Conservation (phyloP, 2,797 vertebrate species). For the Pygocentrus nattereri region DNA sequence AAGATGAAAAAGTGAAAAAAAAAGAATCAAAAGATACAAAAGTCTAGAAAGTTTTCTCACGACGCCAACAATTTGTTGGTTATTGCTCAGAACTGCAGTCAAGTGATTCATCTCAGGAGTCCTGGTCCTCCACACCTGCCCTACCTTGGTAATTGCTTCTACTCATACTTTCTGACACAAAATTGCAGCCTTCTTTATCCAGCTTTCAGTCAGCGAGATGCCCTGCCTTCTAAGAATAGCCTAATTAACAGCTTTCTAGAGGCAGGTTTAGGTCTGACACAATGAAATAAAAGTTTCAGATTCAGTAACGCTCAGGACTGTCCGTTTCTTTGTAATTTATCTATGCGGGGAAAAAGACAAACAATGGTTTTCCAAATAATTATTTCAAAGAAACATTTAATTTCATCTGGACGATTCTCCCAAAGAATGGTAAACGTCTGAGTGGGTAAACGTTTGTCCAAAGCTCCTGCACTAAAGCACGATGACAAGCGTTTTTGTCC, state of each 20-base stretch:
- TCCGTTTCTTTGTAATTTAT: not conserved
- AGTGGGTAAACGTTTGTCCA: not conserved
- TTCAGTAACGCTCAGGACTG: not conserved
- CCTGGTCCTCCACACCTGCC: not conserved
- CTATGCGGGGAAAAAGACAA: not conserved
- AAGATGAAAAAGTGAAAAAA: no score
- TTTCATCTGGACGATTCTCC: not conserved
- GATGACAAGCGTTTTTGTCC: not conserved
- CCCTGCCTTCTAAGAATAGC: conserved; percentile 1
- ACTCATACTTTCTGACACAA: conserved; percentile 17
- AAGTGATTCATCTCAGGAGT: not conserved
- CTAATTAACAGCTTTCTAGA: conserved; percentile 19
- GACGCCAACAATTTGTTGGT: not conserved
- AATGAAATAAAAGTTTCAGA: not conserved
- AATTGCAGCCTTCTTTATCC: conserved; percentile 33
- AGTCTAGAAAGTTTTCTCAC: no score
- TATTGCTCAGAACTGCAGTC: not conserved
- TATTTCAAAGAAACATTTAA: not conserved
- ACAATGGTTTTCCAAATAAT: not conserved
- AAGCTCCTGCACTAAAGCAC: not conserved
- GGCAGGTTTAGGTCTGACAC: not conserved
- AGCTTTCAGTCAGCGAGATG: conserved; percentile 8
- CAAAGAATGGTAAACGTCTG: not conserved
- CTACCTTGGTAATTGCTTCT: conserved; percentile 6
- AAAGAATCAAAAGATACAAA: no score